These are phyloP conservation scores for Acronicta alni DNA, from an alignment of 2,888 invertebrate genomes.

Conservation along the genomic window DNA sequence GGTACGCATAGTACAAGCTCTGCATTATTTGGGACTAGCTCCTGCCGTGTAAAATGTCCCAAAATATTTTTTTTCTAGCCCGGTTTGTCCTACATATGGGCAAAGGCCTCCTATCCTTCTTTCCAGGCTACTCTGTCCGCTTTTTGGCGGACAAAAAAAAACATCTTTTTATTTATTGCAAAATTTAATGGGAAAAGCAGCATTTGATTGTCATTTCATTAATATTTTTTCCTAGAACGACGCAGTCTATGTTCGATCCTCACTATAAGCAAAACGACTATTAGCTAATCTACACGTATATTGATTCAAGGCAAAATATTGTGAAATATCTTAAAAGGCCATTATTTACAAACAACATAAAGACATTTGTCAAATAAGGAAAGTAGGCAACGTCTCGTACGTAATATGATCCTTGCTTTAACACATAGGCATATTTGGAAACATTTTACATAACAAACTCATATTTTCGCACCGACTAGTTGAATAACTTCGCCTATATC, in stretches of 20 bases:
- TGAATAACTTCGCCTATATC: conserved; percentile 33
- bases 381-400: conserved; percentile 20
- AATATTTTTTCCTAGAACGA: not conserved
- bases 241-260: too few relatives aligned
- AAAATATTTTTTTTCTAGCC: too few relatives aligned
- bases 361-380: conserved; percentile 29
- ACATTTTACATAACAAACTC: conserved; percentile 29
- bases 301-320: conserved; percentile 3
- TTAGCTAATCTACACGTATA: not conserved
- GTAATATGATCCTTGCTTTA: conserved; percentile 36
- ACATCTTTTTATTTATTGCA: too few relatives aligned
- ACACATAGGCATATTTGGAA: conserved; percentile 42
- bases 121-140: too few relatives aligned
- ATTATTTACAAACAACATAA: conserved; percentile 19
- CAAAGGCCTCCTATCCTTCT: too few relatives aligned
- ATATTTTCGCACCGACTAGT: conserved; percentile 27
- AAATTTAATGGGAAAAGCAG: too few relatives aligned
- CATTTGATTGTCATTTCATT: conserved; percentile 22
- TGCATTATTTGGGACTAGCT: too few relatives aligned
- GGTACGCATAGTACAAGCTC: too few relatives aligned
- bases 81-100: too few relatives aligned
- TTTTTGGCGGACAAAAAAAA: too few relatives aligned
- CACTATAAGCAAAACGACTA: too few relatives aligned
- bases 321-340: conserved; percentile 11
- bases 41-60: too few relatives aligned